These are phyloP conservation scores for Lasioglossum calceatum DNA, from an alignment of 2,888 invertebrate species.

Conservation along the genomic window DNA sequence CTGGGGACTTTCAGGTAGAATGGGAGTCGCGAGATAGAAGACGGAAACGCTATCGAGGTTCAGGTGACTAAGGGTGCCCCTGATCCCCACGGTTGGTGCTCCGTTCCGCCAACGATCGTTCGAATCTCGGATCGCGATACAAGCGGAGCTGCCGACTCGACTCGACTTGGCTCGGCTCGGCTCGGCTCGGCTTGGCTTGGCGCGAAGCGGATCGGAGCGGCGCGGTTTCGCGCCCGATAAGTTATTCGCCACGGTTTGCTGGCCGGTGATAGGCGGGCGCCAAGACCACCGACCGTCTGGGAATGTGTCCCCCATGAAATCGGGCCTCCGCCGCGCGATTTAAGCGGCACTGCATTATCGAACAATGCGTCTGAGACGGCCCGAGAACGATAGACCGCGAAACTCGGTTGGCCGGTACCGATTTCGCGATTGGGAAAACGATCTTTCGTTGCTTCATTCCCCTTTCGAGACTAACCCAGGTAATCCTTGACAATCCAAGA, in stretches of 20 bases:
- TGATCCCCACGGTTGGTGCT: constrained; percentile 33
- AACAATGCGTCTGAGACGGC: constrained; percentile 76
- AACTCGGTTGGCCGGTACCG: constrained; percentile 35
- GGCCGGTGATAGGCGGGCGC: constrained; percentile 78
- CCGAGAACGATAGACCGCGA: constrained; percentile 58
- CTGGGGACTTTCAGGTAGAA: constrained; percentile 48
- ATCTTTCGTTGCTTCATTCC: constrained; percentile 26
- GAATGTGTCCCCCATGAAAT: constrained; percentile 78
- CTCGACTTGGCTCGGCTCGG: not conserved
- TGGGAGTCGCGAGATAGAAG: constrained; percentile 61
- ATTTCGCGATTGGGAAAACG: constrained; percentile 20
- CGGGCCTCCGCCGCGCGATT: constrained; percentile 70
- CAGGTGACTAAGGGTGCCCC: constrained; percentile 65
- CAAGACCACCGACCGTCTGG: constrained; percentile 80
- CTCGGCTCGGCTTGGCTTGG: constrained; percentile 56
- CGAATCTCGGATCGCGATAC: constrained; percentile 60
- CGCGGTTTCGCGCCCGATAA: constrained; percentile 73
- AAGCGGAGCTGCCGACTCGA: constrained; percentile 9
- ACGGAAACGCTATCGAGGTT: constrained; percentile 64
- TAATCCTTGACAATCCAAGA: not conserved
- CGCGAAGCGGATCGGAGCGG: constrained; percentile 30
- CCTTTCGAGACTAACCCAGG: not conserved
- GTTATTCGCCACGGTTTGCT: constrained; percentile 75
- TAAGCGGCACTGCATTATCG: constrained; percentile 76
- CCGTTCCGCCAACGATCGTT: constrained; percentile 54